Evolutionary conservation across 2,113 vertebrate species (phyloP).

Genomic region (Pluvialis apricaria): DNA sequence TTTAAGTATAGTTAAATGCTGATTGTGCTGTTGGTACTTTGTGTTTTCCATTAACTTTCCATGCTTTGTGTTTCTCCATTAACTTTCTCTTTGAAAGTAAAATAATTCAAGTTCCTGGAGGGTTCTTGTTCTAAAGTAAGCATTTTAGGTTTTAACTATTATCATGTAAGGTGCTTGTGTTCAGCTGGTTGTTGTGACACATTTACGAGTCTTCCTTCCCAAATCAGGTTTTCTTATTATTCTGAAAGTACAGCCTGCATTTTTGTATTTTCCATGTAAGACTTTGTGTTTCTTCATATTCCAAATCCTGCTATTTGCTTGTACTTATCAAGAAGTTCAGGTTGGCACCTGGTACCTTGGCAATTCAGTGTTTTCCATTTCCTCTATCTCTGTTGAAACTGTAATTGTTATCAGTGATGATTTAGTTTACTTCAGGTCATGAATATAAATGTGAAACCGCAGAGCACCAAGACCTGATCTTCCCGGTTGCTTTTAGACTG

Average conservation of each 20-base stretch:
- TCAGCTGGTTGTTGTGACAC: neutral
- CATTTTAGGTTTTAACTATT: neutral
- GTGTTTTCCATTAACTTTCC: neutral
- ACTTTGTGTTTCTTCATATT: neutral
- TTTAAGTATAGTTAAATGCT: neutral
- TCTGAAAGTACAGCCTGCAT: neutral
- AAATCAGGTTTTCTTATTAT: neutral
- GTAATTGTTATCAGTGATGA: neutral
- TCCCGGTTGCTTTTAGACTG: neutral
- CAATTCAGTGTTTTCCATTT: neutral
- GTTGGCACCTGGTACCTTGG: neutral
- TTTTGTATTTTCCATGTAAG: neutral
- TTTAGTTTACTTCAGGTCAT: neutral
- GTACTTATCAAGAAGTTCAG: neutral
- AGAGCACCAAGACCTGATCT: neutral
- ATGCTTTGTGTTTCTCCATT: neutral
- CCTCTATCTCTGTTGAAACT: neutral
- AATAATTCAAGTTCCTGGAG: neutral
- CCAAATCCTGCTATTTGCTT: neutral
- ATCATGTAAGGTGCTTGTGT: neutral
- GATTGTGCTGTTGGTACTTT: neutral
- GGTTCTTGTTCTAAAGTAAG: neutral
- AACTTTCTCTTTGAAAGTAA: neutral
- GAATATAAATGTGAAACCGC: neutral
- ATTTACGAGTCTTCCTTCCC: neutral